Percentiles rank a stretch among this genome's conserved stretches.
Conservation (phyloP, 2,113 vertebrate species). For the Lanius ludovicianus region DNA sequence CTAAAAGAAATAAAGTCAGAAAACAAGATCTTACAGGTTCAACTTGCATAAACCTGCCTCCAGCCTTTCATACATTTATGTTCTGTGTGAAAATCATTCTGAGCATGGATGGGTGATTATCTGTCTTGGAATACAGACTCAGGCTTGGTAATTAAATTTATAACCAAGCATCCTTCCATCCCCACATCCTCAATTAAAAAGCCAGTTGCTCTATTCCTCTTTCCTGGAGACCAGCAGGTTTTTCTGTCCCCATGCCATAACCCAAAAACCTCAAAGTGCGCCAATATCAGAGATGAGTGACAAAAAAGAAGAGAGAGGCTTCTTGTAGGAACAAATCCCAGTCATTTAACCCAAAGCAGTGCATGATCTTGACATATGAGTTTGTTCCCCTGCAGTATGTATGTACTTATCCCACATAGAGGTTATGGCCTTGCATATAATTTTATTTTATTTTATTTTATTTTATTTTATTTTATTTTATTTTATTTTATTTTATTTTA, state of each 20-base stretch:
- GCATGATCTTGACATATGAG: rapidly evolving
- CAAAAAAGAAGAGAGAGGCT: neutral
- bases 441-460: too few relatives aligned
- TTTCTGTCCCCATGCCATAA: neutral
- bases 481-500: too few relatives aligned
- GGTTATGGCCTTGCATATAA: neutral
- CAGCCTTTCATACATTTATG: neutral
- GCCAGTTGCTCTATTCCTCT: neutral
- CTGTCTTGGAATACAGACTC: neutral
- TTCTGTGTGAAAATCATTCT: conserved; percentile 12
- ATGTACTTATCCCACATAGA: neutral
- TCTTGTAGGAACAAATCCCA: neutral
- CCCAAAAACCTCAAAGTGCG: neutral
- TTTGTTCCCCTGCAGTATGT: neutral
- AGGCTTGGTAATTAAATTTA: neutral
- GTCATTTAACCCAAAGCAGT: neutral
- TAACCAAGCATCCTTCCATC: neutral
- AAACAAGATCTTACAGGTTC: neutral
- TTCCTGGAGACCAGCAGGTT: neutral
- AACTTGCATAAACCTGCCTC: neutral
- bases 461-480: too few relatives aligned
- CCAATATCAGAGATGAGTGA: neutral
- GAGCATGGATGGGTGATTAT: neutral
- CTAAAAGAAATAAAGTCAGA: neutral
- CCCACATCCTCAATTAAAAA: neutral